These are phyloP conservation scores for Martes martes DNA, from an alignment of 2,113 vertebrate species.

Conservation along the genomic window DNA sequence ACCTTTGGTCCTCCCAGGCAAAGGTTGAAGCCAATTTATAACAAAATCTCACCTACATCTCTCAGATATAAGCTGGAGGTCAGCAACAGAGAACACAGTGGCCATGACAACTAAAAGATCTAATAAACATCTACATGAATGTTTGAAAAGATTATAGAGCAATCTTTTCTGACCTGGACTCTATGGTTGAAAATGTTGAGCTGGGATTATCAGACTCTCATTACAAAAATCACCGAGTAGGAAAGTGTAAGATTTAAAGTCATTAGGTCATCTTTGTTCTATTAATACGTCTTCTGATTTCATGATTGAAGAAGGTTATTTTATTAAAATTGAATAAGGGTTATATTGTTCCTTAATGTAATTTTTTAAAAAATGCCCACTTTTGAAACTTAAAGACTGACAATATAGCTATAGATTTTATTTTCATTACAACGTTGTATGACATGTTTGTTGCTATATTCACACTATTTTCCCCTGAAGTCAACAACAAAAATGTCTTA, in stretches of 20 bases:
- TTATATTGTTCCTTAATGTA: not conserved
- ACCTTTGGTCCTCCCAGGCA: not conserved
- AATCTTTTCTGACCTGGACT: not conserved
- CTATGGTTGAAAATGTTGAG: not conserved
- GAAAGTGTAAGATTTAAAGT: not conserved
- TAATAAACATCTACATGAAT: not conserved
- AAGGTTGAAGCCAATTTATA: slow-evolving; percentile 4
- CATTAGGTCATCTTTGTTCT: not conserved
- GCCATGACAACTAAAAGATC: not conserved
- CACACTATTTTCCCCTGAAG: not conserved
- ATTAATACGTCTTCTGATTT: not conserved
- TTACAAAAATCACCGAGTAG: not conserved
- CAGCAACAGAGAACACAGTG: not conserved
- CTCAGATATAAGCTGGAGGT: not conserved
- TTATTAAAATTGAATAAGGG: not conserved
- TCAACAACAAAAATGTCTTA: not conserved
- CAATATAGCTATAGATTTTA: not conserved
- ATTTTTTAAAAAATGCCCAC: not conserved
- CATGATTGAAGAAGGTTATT: not conserved
- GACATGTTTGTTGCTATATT: not conserved
- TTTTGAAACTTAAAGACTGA: not conserved
- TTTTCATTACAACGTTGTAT: not conserved
- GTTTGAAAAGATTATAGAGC: not conserved
- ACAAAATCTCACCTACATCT: not conserved
- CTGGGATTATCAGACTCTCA: not conserved